These are phyloP conservation scores for Sebastes diploproa DNA, from an alignment of 2,797 vertebrate genomes.

Conservation along the genomic window DNA sequence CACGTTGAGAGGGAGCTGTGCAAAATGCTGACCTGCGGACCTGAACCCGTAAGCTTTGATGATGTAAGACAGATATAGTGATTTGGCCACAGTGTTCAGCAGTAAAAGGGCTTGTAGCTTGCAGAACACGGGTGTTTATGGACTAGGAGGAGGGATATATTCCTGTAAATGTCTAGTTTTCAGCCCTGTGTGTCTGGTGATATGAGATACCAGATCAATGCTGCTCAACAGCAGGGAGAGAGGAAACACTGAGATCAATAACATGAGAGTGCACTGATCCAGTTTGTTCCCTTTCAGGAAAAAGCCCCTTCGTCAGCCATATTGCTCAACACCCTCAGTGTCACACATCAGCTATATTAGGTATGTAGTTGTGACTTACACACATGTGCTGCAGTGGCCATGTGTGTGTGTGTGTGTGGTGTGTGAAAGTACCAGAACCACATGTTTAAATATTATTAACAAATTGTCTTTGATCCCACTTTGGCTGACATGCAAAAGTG, in stretches of 20 bases:
- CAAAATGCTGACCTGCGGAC: conserved; percentile 71
- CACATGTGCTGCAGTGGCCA: conserved; percentile 54
- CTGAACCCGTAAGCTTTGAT: conserved; percentile 36
- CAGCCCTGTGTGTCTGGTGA: conserved; percentile 47
- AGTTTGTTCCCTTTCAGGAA: neutral
- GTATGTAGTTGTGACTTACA: conserved; percentile 35
- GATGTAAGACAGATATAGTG: conserved; percentile 44
- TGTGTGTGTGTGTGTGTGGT: neutral
- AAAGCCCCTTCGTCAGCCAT: conserved; percentile 25
- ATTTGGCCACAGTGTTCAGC: conserved; percentile 34
- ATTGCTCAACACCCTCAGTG: conserved; percentile 61
- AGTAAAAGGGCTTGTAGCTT: conserved; percentile 37
- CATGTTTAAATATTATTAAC: neutral
- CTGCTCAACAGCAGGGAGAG: conserved; percentile 15
- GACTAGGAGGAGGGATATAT: conserved; percentile 22
- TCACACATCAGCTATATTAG: conserved; percentile 24
- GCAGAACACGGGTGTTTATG: conserved; percentile 35
- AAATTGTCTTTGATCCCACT: conserved; percentile 55
- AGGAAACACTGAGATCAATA: conserved; percentile 48
- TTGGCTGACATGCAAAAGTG: conserved; percentile 43
- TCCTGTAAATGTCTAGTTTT: conserved; percentile 56
- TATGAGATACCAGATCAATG: conserved; percentile 61
- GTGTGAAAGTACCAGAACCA: conserved; percentile 14
- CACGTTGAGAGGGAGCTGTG: conserved; percentile 61
- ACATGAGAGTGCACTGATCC: conserved; percentile 21